phyloP scores from a whole-genome alignment of 2,797 vertebrate genomes.

The Mionectes olivaceus region DNA sequence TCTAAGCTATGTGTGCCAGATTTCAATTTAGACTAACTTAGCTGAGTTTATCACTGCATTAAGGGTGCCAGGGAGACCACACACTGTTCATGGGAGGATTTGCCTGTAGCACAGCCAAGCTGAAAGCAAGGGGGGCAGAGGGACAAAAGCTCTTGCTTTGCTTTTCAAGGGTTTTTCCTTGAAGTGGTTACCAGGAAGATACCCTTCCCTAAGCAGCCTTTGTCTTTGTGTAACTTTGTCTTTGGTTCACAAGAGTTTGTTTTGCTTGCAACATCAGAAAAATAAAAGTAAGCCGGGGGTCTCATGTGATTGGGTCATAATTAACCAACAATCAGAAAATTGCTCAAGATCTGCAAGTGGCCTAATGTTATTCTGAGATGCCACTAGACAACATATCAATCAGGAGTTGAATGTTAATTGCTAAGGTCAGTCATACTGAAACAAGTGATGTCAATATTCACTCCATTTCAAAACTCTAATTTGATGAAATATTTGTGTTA shows the following conservation, averaged over 20 bases:
- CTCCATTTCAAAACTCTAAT: background rate
- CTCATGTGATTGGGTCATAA: background rate
- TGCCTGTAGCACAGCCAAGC: background rate
- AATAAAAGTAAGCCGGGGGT: background rate
- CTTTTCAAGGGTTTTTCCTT: background rate
- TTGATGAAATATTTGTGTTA: background rate
- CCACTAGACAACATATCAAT: background rate
- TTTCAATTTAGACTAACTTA: background rate
- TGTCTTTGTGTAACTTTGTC: background rate
- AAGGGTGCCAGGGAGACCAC: background rate
- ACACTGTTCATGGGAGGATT: background rate
- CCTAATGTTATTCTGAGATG: background rate
- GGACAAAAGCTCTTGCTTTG: background rate
- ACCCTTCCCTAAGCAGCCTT: background rate
- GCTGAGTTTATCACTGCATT: background rate
- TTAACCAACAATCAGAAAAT: background rate
- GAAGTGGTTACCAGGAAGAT: background rate
- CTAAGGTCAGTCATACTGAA: background rate
- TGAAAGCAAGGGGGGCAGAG: fast-evolving
- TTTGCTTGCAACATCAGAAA: background rate
- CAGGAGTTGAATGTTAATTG: background rate
- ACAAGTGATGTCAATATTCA: background rate
- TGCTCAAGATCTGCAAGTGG: background rate
- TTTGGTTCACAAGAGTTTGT: background rate
- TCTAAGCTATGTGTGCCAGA: background rate